Evolutionary conservation across 37 sponge, comb jelly and placozoan species (phyloP).

Genomic region (Chondrilla cf. caribensis): DNA sequence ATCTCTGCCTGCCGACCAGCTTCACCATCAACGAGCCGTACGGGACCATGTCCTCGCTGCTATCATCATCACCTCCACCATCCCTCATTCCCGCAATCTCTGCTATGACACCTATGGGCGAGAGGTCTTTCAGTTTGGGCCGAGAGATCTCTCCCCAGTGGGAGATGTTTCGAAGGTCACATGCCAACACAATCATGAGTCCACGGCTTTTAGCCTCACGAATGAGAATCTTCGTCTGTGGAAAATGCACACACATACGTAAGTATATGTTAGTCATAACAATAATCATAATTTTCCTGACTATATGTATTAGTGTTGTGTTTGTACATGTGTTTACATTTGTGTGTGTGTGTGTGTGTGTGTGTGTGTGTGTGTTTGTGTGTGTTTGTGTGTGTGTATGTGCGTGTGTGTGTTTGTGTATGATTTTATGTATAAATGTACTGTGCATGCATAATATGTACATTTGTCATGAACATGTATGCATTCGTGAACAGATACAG

Average conservation of each 20-base stretch:
- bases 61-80: conserved; percentile 5
- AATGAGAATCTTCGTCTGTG: conserved; percentile 8
- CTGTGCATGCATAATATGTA: too few species aligned
- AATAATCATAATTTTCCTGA: neutral
- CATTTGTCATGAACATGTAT: too few species aligned
- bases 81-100: conserved; percentile 65
- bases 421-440: too few species aligned
- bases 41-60: neutral
- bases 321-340: neutral
- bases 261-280: too few species aligned
- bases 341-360: too few species aligned
- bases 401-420: too few species aligned
- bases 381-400: too few species aligned
- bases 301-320: neutral
- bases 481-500: too few species aligned
- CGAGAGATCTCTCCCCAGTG: conserved; percentile 1
- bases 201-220: conserved; percentile 5
- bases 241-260: neutral
- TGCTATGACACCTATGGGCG: conserved; percentile 61
- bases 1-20: conserved; percentile 58
- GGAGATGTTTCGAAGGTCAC: neutral
- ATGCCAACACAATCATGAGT: conserved; percentile 6
- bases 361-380: too few species aligned
- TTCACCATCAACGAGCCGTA: conserved; percentile 59
- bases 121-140: conserved; percentile 44